These are phyloP conservation scores for Trigoniulus corallinus DNA, from an alignment of 1,140 invertebrate species.

Conservation along the genomic window DNA sequence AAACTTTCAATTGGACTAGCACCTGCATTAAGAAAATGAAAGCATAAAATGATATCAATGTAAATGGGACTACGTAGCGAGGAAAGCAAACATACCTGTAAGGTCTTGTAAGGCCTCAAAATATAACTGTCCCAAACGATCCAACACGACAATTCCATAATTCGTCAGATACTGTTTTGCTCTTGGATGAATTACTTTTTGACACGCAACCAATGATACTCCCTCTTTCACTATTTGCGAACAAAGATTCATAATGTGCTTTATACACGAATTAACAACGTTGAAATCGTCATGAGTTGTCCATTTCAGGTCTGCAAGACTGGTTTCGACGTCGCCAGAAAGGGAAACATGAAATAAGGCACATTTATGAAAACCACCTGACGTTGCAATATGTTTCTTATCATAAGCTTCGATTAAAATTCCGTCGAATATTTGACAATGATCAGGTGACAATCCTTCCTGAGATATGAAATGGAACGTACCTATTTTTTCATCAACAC, in stretches of 20 bases:
- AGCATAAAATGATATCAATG: neutral
- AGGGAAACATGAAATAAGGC: constrained; percentile 4
- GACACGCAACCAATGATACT: constrained; percentile 7
- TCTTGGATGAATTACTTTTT: constrained; percentile 11
- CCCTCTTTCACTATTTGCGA: neutral
- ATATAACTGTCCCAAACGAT: constrained; percentile 4
- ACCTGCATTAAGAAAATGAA: neutral
- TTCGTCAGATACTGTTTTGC: constrained; percentile 5
- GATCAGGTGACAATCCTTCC: neutral
- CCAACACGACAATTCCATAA: constrained; percentile 3
- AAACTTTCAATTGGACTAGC: neutral
- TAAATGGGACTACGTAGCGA: neutral
- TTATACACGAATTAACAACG: neutral
- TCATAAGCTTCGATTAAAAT: neutral
- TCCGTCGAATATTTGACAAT: neutral
- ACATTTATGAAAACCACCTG: neutral
- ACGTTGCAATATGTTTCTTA: neutral
- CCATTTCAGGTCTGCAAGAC: neutral
- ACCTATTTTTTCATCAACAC: neutral
- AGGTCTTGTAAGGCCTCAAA: constrained; percentile 5
- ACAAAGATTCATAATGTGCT: neutral
- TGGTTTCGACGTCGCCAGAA: constrained; percentile 6
- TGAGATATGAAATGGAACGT: neutral
- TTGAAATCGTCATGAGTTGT: neutral
- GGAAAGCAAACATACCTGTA: constrained; percentile 6